Conservation (phyloP, 2,888 invertebrate genomes). For the Lymantria monacha region DNA sequence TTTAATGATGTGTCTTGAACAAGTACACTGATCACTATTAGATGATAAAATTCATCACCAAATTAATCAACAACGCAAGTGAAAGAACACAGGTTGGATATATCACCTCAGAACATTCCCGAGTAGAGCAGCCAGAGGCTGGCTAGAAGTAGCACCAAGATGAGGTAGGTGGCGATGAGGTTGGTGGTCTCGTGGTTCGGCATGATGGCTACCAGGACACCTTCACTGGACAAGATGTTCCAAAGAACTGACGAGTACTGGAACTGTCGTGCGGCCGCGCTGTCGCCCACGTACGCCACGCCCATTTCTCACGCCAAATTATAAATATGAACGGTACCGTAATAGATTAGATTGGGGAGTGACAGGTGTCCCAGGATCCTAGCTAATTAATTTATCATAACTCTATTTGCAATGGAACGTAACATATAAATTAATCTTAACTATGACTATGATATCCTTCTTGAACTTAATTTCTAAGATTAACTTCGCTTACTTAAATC, state of each 20-base stretch:
- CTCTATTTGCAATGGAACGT: neutral
- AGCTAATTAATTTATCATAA: constrained; percentile 15
- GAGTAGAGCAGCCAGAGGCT: constrained; percentile 87
- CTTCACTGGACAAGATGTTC: constrained; percentile 64
- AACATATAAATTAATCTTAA: neutral
- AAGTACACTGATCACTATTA: neutral
- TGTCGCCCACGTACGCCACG: constrained; percentile 54
- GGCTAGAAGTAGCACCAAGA: constrained; percentile 84
- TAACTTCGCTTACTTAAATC: neutral
- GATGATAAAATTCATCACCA: neutral
- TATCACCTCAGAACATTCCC: constrained; percentile 80
- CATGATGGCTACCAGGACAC: constrained; percentile 63
- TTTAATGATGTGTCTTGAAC: too few relatives aligned
- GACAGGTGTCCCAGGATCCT: constrained; percentile 45
- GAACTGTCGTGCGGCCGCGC: constrained; percentile 39
- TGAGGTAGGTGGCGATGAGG: constrained; percentile 86
- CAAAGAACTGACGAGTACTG: constrained; percentile 59
- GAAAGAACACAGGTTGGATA: neutral
- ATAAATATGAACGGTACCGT: constrained; percentile 57
- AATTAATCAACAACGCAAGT: neutral
- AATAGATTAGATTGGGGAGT: constrained; percentile 45
- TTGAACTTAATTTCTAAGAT: neutral
- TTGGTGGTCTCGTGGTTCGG: constrained; percentile 84
- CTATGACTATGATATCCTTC: neutral
- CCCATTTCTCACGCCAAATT: constrained; percentile 49